Conservation (phyloP, 2,113 vertebrate species). For the Bolborhynchus lineola region DNA sequence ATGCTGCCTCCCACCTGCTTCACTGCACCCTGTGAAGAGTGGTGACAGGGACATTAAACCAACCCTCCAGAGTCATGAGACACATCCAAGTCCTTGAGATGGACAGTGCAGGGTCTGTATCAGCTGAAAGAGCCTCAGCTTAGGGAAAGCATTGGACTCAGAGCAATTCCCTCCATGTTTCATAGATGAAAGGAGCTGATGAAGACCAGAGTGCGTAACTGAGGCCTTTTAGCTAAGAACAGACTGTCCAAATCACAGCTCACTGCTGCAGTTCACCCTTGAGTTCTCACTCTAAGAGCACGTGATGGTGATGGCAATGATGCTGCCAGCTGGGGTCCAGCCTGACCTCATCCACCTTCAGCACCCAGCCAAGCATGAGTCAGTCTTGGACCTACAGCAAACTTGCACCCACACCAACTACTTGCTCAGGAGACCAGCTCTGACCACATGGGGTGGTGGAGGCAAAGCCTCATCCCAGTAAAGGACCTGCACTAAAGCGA, state of each 20-base stretch:
- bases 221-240: background rate
- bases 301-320: accelerated
- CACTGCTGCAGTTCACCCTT: background rate
- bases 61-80: accelerated
- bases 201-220: accelerated
- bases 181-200: background rate
- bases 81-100: accelerated
- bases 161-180: background rate
- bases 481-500: background rate
- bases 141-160: accelerated
- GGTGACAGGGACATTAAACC: accelerated
- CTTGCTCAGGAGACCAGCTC: background rate
- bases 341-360: background rate
- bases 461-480: accelerated
- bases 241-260: background rate
- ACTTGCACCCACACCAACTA: accelerated
- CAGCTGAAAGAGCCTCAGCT: background rate
- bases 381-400: accelerated
- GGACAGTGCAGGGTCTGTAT: accelerated
- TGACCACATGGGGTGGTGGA: accelerated
- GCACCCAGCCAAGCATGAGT: accelerated
- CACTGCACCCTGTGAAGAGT: background rate
- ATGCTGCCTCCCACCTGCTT: slow-evolving; percentile 15
- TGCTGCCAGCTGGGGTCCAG: background rate
- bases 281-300: no score